Evolutionary conservation across 2,113 vertebrate genomes (phyloP).

Genomic region (Gopherus evgoodei): DNA sequence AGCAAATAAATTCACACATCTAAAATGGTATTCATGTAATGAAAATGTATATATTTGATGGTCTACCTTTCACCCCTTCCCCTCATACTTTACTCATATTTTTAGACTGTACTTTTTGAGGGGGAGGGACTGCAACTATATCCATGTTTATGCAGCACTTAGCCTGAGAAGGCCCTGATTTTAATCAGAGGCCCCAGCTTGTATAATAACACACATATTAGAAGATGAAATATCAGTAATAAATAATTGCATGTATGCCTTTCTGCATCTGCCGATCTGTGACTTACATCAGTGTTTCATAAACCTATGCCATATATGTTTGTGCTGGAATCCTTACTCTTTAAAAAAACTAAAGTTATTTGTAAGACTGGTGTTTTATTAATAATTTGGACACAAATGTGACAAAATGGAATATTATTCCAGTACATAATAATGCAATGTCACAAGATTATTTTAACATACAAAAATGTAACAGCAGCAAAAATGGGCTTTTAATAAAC

Average conservation of each 20-base stretch:
- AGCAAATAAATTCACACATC: neutral
- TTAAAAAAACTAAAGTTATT: neutral
- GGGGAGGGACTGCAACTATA: neutral
- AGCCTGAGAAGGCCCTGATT: neutral
- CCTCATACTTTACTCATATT: neutral
- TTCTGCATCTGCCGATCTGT: neutral
- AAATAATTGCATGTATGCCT: neutral
- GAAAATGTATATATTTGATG: neutral
- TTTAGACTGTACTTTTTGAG: neutral
- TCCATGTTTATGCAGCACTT: neutral
- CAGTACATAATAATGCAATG: neutral
- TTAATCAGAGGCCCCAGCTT: neutral
- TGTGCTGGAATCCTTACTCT: neutral
- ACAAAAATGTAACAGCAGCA: neutral
- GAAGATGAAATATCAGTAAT: neutral
- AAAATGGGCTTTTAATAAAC: neutral
- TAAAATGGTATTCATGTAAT: neutral
- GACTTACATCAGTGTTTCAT: neutral
- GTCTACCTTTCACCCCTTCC: neutral
- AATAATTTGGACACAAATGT: neutral
- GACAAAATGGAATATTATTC: neutral
- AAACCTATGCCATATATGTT: fast-evolving
- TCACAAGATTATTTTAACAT: neutral
- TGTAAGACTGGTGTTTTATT: neutral
- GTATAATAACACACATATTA: neutral